Conservation (phyloP, 23 tunicate genomes). For the Styela plicata region DNA sequence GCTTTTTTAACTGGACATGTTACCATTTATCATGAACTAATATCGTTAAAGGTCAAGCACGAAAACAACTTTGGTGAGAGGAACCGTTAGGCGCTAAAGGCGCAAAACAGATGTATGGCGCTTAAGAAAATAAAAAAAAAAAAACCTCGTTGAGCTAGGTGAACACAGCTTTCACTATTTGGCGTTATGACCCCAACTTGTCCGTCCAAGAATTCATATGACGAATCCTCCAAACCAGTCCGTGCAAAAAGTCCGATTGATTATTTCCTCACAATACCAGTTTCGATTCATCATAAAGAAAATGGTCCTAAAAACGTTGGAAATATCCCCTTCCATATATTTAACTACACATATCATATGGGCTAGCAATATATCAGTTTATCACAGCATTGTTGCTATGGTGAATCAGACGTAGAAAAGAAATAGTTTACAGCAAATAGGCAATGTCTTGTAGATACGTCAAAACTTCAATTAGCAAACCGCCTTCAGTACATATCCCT, state of each 20-base stretch:
- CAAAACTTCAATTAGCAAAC: constrained; percentile 15
- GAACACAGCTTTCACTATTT: constrained; percentile 64
- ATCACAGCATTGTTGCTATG: not conserved
- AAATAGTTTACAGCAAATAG: no score
- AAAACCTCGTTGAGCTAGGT: constrained; percentile 35
- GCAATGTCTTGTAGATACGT: not conserved
- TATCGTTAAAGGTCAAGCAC: constrained; percentile 40
- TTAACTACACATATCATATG: no score
- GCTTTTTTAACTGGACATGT: no score
- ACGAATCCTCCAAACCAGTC: constrained; percentile 48
- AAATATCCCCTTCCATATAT: no score
- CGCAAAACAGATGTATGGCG: constrained; percentile 37
- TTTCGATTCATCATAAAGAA: constrained; percentile 44
- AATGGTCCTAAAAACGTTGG: constrained; percentile 32
- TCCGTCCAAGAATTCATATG: constrained; percentile 50
- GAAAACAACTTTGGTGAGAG: constrained; percentile 48
- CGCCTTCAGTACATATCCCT: constrained; percentile 29
- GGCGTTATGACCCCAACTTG: constrained; percentile 50
- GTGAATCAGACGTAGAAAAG: constrained; percentile 1
- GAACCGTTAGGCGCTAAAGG: no score
- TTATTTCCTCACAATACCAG: constrained; percentile 54
- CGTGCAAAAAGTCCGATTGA: constrained; percentile 38
- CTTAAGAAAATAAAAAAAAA: no score
- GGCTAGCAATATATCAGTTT: constrained; percentile 25
- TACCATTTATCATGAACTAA: constrained; percentile 42